Base-by-base conservation (phyloP, 37 sponge, comb jelly and placozoan species). In the Bolinopsis microptera region DNA sequence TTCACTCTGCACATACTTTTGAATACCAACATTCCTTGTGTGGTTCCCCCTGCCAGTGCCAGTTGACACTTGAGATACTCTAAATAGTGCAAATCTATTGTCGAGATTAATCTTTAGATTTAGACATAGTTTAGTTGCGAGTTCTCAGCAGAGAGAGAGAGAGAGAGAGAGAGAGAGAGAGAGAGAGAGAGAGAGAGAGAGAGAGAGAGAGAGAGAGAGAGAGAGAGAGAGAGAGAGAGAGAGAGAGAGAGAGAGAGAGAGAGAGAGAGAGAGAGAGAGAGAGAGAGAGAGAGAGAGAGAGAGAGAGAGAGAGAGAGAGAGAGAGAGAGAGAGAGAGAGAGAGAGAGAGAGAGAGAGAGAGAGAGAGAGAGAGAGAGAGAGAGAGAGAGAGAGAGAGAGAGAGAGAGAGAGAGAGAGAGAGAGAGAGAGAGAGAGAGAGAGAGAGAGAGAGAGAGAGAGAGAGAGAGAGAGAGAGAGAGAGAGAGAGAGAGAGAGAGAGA, bases 341-440 rank as follows among this genome's bases (percentile, higher is more conserved):
- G 31, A 72, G 75, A 28, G 75, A n/a, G 75, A 28, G 75, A 28
- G 75, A 28, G 75, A 28, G 31, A 28, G 75, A 28, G 31, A 72
- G 31, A 72, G 31, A 30, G 31, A 72, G 75, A n/a, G 31, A 72
- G 31, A 72, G 31, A 72, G 31, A 28, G 31, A 28, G 31, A 28
- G 75, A 28, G 31, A 30, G 31, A 30, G 75, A 28, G 75, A 30
- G 75, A 72, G 31, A 72, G 31, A 28, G 31, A 28, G 31, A 72
- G 31, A 72, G 75, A 72, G 75, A 72, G 75, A 72, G 75, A 72
- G 75, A 72, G 26, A 72, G 75, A 72, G 31, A 72, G 31, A 72
- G 75, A 72, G 31, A 28, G 31, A 21, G 26, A 72, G 75, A 67
- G 26, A 72, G 31, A 28, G 31, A 21, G 26, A 21, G 26, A 72